These are phyloP conservation scores for Vollenhovia emeryi DNA, from an alignment of 1,140 invertebrate genomes.

Conservation along the genomic window DNA sequence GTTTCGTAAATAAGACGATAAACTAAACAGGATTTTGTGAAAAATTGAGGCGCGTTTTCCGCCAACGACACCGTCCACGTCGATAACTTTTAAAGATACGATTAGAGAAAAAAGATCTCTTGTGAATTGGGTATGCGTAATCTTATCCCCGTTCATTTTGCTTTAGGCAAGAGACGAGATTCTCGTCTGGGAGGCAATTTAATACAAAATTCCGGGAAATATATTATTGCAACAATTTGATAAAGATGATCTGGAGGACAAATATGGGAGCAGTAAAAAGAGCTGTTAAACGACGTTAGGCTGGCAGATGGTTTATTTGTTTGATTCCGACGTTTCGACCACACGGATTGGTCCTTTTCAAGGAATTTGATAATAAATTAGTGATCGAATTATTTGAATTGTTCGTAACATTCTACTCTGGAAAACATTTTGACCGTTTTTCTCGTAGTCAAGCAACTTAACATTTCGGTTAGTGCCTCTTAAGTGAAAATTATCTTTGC, in stretches of 20 bases:
- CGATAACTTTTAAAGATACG: not conserved
- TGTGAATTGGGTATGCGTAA: not conserved
- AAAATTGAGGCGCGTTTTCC: not conserved
- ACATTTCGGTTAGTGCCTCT: too few species aligned
- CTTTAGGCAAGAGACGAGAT: not conserved
- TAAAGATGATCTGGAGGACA: not conserved
- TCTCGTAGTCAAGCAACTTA: too few species aligned
- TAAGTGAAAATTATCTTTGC: too few species aligned
- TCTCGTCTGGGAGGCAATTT: not conserved
- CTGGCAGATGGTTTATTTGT: too few species aligned
- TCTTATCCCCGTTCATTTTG: not conserved
- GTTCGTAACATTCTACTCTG: too few species aligned
- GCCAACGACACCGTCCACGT: not conserved
- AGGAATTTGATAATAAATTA: too few species aligned
- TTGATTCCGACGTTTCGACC: too few species aligned
- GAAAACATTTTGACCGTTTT: too few species aligned
- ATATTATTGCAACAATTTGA: not conserved
- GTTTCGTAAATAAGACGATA: conserved; percentile 34
- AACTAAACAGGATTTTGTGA: not conserved
- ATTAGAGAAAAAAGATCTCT: not conserved
- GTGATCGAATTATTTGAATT: too few species aligned
- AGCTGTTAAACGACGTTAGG: too few species aligned
- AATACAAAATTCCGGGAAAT: not conserved
- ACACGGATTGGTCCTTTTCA: too few species aligned
- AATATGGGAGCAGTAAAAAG: too few species aligned